Evolutionary conservation across 2,797 vertebrate species (phyloP).

Genomic region (Knipowitschia caucasica): DNA sequence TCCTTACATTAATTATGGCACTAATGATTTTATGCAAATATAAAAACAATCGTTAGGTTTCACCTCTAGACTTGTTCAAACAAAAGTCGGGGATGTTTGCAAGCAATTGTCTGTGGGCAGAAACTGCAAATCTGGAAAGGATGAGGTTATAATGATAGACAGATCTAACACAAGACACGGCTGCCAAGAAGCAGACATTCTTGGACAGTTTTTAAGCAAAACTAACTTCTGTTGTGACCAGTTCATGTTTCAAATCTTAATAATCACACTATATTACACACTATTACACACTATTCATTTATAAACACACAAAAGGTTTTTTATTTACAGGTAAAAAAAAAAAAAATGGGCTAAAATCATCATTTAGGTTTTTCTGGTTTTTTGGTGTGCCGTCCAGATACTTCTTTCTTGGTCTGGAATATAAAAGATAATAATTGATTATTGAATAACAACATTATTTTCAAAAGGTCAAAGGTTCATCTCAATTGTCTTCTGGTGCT

Average conservation of each 20-base stretch:
- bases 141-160: conserved; percentile 64
- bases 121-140: conserved; percentile 43
- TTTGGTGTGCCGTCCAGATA: conserved; percentile 65
- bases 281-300: too few relatives aligned
- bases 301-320: conserved; percentile 11
- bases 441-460: not conserved
- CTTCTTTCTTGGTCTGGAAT: conserved; percentile 73
- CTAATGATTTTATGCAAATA: conserved; percentile 62
- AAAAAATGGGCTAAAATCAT: conserved; percentile 5
- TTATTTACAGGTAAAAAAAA: conserved; percentile 18
- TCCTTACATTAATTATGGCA: conserved; percentile 62
- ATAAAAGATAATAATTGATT: conserved; percentile 16
- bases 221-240: conserved; percentile 49
- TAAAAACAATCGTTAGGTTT: conserved; percentile 58
- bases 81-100: conserved; percentile 51
- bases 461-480: not conserved
- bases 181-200: conserved; percentile 60
- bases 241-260: conserved; percentile 31
- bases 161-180: conserved; percentile 53
- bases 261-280: too few relatives aligned
- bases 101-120: conserved; percentile 40
- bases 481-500: not conserved
- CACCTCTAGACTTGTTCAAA: conserved; percentile 49
- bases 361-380: conserved; percentile 60
- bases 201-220: conserved; percentile 49